Evolutionary conservation across 2,113 vertebrate species (phyloP), one percentile per base, ranked within the genome.

Genomic region (Archilochus colubris): DNA sequence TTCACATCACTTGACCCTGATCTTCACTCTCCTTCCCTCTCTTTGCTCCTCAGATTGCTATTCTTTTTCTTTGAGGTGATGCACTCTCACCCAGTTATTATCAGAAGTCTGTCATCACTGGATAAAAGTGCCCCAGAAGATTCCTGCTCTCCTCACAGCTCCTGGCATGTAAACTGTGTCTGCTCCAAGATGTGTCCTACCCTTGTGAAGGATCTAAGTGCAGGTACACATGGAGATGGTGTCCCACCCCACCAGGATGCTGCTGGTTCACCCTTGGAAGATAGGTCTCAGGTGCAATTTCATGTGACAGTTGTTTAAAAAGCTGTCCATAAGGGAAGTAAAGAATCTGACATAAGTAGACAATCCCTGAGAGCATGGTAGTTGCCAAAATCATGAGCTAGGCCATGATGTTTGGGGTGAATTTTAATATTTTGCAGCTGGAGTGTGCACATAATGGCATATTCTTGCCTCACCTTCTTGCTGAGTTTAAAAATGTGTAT

Each of bases 401-500:
- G 82, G 82, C 90, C 79, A 93, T 92, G 63, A 77, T 4, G 48
- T 66, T 91, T 93, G 64, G 73, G 77, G 82, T 82, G 66, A 55
- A 77, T 90, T 91, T 89, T 95, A 96, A 95, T 95, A 86, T 88
- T 88, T 96, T 96, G 82, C 95, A 93, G 88, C 86, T 94, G 94
- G 61, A 90, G 88, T 53, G 43, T 88, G 50, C 53, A 70, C 63
- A 81, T 74, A 93, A 83, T 0, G 0, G 38, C 0, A 0, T 88
- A 95, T 93, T 96, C 82, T 76, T 79, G 90, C 64, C 33, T 31
- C 33, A 27, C 30, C 67, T 81, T 95, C 86, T 83, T 94, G 31
- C 53, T 78, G 91, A 90, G 17, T 92, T 95, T 0, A 57, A 88
- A 88, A 86, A 59, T 64, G 22, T 83, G 48, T 68, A 81, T 77